phyloP scores from a whole-genome alignment of 2,888 invertebrate genomes.

The Litoditis marina region DNA sequence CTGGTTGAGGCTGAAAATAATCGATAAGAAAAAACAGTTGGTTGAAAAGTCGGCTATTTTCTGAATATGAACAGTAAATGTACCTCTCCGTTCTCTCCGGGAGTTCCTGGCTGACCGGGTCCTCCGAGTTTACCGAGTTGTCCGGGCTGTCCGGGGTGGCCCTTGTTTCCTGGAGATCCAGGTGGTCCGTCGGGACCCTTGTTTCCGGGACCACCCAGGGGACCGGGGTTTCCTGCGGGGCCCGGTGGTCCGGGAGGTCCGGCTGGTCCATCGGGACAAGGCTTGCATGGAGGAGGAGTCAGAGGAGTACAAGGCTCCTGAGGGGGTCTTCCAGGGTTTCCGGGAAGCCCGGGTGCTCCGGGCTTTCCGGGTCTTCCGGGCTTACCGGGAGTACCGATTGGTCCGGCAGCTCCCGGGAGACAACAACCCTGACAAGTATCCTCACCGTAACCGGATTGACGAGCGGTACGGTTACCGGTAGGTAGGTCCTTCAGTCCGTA shows the following conservation, averaged over 20 bases:
- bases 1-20: constrained; percentile 38
- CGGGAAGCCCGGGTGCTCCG: constrained; percentile 59
- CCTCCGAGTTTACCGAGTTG: constrained; percentile 23
- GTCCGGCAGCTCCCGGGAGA: constrained; percentile 53
- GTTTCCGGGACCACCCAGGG: constrained; percentile 27
- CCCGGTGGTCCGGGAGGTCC: constrained; percentile 48
- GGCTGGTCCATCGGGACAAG: constrained; percentile 53
- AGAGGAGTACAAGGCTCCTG: constrained; percentile 55
- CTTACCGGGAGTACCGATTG: constrained; percentile 54
- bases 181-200: constrained; percentile 24
- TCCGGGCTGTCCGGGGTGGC: constrained; percentile 43
- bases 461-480: constrained; percentile 51
- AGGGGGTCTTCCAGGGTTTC: constrained; percentile 59
- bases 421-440: constrained; percentile 47
- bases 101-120: constrained; percentile 32
- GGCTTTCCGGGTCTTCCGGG: constrained; percentile 58
- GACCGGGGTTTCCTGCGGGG: constrained; percentile 42
- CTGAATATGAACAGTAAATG: too few relatives aligned
- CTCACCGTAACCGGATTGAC: too few relatives aligned
- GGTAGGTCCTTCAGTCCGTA: constrained; percentile 43
- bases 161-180: constrained; percentile 23
- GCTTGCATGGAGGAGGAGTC: constrained; percentile 61
- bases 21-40: too few relatives aligned
- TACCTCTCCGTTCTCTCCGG: constrained; percentile 27
- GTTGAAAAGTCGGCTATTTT: too few relatives aligned